These are phyloP conservation scores for Nymphalis c-album DNA, from an alignment of 2,888 invertebrate species.

Conservation along the genomic window DNA sequence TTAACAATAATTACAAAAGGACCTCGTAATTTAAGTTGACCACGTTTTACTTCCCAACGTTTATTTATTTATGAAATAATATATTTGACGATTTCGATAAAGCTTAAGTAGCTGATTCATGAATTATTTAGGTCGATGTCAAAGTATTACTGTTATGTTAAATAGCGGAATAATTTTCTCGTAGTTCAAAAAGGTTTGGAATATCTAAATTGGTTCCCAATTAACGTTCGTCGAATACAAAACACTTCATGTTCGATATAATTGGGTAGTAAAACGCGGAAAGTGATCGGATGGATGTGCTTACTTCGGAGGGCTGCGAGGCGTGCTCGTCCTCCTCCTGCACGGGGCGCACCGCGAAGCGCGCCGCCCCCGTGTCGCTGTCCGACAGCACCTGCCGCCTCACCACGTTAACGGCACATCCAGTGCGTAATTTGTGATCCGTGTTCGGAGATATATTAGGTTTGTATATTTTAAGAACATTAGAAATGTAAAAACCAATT, in stretches of 20 bases:
- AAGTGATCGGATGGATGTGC: slow-evolving; percentile 45
- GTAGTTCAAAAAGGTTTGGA: too few relatives aligned
- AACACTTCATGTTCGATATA: too few relatives aligned
- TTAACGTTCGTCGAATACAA: too few relatives aligned
- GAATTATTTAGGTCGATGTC: too few relatives aligned
- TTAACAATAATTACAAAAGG: not conserved
- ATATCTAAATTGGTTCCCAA: too few relatives aligned
- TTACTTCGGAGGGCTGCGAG: slow-evolving; percentile 78
- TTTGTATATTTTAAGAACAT: not conserved
- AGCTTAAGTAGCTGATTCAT: too few relatives aligned
- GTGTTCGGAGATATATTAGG: slow-evolving; percentile 17
- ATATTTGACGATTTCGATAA: not conserved
- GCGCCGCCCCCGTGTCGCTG: slow-evolving; percentile 76
- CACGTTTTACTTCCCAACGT: slow-evolving; percentile 5
- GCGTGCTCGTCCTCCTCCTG: slow-evolving; percentile 84
- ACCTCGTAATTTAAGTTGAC: not conserved
- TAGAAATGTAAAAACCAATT: not conserved
- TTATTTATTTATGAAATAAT: not conserved
- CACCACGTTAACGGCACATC: slow-evolving; percentile 47
- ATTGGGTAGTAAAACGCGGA: slow-evolving; percentile 33
- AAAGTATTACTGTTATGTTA: too few relatives aligned
- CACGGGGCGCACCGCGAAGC: slow-evolving; percentile 85
- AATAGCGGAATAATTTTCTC: too few relatives aligned
- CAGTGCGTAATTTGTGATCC: slow-evolving; percentile 33
- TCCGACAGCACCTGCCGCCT: slow-evolving; percentile 76